Percentiles rank a stretch among this genome's conserved stretches.
These are phyloP conservation scores for Papilio protenor DNA, from an alignment of 2,888 invertebrate species.

Conservation along the genomic window DNA sequence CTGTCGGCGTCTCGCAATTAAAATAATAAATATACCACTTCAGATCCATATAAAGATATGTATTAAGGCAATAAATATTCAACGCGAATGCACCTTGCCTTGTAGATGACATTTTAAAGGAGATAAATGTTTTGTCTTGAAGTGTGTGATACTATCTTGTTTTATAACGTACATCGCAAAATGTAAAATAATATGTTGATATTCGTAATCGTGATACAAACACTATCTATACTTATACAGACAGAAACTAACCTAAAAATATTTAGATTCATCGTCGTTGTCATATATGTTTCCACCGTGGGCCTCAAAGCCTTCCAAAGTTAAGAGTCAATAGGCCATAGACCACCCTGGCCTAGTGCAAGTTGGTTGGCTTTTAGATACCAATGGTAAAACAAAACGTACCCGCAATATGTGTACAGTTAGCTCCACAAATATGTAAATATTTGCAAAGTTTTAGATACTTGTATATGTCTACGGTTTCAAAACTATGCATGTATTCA, in stretches of 20 bases:
- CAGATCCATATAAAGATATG: constrained; percentile 32
- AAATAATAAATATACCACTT: constrained; percentile 37
- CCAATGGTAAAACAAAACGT: too few relatives aligned
- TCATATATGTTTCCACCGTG: too few relatives aligned
- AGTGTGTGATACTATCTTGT: neutral
- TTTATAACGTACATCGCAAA: neutral
- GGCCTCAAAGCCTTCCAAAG: too few relatives aligned
- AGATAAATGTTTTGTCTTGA: constrained; percentile 8
- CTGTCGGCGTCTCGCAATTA: constrained; percentile 36
- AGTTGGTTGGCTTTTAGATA: too few relatives aligned
- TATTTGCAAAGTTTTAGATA: too few relatives aligned
- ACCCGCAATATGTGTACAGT: too few relatives aligned
- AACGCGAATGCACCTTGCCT: neutral
- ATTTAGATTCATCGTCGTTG: too few relatives aligned
- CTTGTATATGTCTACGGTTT: too few relatives aligned
- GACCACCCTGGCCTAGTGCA: too few relatives aligned
- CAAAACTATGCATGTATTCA: too few relatives aligned
- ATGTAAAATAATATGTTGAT: neutral
- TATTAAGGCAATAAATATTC: constrained; percentile 29
- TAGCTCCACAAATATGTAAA: too few relatives aligned
- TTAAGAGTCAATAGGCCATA: too few relatives aligned
- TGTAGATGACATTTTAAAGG: constrained; percentile 17
- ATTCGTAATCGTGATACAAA: neutral
- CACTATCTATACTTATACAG: neutral
- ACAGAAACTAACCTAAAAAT: neutral